A percentile compares a stretch with the other conserved stretches of the same genome.
These are phyloP conservation scores for Tragelaphus imberbis DNA, from an alignment of 2,113 vertebrate genomes.

Conservation along the genomic window DNA sequence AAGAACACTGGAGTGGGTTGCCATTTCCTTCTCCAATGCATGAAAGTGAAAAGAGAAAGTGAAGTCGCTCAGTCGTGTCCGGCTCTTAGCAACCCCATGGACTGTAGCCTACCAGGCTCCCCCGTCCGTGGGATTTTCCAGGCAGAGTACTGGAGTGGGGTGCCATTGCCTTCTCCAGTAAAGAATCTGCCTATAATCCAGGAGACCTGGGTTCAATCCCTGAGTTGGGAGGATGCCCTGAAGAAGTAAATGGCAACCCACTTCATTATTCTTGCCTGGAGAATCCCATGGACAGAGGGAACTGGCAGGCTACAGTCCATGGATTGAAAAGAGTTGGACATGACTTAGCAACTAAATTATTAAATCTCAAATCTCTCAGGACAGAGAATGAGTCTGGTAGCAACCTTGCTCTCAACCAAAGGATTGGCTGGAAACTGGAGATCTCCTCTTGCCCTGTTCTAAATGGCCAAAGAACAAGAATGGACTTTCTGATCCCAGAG, in stretches of 20 bases:
- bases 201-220: accelerated
- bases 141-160: too few species aligned
- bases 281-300: not conserved
- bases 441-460: conserved; percentile 61
- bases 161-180: too few species aligned
- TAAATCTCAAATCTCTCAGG: conserved; percentile 55
- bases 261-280: not conserved
- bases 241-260: not conserved
- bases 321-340: not conserved
- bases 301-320: not conserved
- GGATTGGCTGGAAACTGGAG: conserved; percentile 18
- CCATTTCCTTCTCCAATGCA: too few species aligned
- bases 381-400: conserved; percentile 48
- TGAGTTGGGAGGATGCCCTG: not conserved
- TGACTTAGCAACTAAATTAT: not conserved
- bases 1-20: too few species aligned
- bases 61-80: too few species aligned
- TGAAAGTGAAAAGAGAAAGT: too few species aligned
- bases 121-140: too few species aligned
- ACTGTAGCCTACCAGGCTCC: too few species aligned
- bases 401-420: conserved; percentile 51
- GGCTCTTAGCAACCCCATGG: too few species aligned
- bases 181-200: not conserved
- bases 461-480: conserved; percentile 71
- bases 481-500: conserved; percentile 66